Percentiles rank a stretch among this genome's conserved stretches.
Conservation (phyloP, 1,140 invertebrate species). For the Potamilus streckersoni region DNA sequence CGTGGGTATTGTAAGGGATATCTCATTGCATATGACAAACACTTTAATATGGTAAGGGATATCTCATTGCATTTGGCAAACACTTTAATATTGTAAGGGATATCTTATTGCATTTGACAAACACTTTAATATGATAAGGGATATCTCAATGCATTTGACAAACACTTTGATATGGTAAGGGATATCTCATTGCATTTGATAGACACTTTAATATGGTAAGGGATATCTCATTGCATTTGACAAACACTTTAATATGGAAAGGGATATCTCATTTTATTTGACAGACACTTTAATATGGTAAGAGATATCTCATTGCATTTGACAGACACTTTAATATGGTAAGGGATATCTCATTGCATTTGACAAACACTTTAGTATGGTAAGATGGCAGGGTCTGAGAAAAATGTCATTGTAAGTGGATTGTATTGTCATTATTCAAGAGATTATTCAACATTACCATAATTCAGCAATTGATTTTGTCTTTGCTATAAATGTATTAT, state of each 20-base stretch:
- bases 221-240: constrained; percentile 79
- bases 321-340: constrained; percentile 91
- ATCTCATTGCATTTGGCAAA: constrained; percentile 85
- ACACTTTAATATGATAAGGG: too few species aligned
- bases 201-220: constrained; percentile 90
- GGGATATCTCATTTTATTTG: constrained; percentile 87
- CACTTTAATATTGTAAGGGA: constrained; percentile 80
- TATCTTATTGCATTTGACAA: too few species aligned
- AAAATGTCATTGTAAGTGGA: too few species aligned
- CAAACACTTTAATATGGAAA: constrained; percentile 88
- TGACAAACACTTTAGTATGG: too few species aligned
- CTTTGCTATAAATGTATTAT: too few species aligned
- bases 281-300: constrained; percentile 93
- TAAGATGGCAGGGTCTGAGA: too few species aligned
- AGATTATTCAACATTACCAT: too few species aligned
- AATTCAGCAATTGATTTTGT: too few species aligned
- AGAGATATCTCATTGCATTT: constrained; percentile 74
- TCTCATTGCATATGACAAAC: constrained; percentile 91
- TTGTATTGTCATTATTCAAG: too few species aligned
- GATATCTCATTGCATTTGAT: constrained; percentile 88
- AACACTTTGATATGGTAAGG: constrained; percentile 55
- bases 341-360: not conserved
- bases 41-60: constrained; percentile 83
- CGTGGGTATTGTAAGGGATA: constrained; percentile 84
- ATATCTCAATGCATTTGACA: too few species aligned